These are phyloP conservation scores for Achroia grisella DNA, from an alignment of 1,140 invertebrate genomes.

Conservation along the genomic window DNA sequence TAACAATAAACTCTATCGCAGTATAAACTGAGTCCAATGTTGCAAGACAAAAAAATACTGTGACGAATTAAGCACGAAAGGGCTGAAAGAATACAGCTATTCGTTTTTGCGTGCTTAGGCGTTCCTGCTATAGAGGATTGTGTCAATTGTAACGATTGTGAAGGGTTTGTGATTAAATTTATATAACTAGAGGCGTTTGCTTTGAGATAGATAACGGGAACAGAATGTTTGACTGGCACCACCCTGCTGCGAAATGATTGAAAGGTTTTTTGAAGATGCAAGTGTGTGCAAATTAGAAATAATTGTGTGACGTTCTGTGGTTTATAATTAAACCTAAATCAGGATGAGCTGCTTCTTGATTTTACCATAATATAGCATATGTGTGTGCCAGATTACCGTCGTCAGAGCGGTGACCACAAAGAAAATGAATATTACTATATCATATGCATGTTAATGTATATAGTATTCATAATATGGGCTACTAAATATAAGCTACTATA, in stretches of 20 bases:
- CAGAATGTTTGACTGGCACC: conserved; percentile 26
- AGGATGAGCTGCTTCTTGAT: no score
- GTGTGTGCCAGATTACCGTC: no score
- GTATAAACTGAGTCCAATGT: not conserved
- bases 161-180: conserved; percentile 19
- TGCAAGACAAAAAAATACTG: not conserved
- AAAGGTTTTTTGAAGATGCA: not conserved
- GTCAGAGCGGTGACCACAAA: no score
- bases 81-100: conserved; percentile 22
- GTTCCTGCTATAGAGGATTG: conserved; percentile 29
- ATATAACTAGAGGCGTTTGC: conserved; percentile 9
- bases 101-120: conserved; percentile 13
- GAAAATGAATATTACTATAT: no score
- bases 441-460: no score
- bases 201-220: conserved; percentile 6
- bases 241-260: conserved; percentile 4
- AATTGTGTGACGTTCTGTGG: no score
- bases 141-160: conserved; percentile 32
- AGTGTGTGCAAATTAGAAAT: not conserved
- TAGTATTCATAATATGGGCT: no score
- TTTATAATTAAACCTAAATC: no score
- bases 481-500: no score
- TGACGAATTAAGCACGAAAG: conserved; percentile 4
- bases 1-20: not conserved
- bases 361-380: no score